Evolutionary conservation across 2,888 invertebrate genomes (phyloP).

Genomic region (Carabus problematicus): DNA sequence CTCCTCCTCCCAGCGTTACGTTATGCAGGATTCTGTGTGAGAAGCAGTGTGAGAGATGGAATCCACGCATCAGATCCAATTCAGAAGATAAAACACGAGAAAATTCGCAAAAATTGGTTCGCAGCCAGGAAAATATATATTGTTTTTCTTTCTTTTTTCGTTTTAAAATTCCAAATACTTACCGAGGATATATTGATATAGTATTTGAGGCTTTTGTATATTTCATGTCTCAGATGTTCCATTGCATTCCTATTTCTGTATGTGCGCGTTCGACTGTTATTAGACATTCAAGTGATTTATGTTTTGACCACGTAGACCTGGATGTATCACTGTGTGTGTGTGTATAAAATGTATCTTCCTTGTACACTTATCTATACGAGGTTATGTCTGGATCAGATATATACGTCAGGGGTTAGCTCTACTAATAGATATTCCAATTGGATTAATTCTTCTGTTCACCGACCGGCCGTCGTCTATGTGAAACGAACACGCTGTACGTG

Average conservation of each 20-base stretch:
- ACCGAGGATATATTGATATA: constrained; percentile 41
- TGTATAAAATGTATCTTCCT: not conserved
- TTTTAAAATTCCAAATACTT: constrained; percentile 42
- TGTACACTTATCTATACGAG: not conserved
- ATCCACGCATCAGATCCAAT: constrained; percentile 54
- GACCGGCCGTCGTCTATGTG: constrained; percentile 1
- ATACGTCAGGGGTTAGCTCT: not conserved
- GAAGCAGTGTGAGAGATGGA: constrained; percentile 54
- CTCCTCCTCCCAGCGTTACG: too few species aligned
- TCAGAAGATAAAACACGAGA: constrained; percentile 57
- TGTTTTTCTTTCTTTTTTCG: constrained; percentile 46
- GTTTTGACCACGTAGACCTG: not conserved
- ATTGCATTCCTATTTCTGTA: constrained; percentile 35
- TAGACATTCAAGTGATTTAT: constrained; percentile 39
- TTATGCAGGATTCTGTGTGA: constrained; percentile 5
- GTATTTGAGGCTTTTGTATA: constrained; percentile 40
- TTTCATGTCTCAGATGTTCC: constrained; percentile 43
- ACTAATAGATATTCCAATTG: constrained; percentile 8
- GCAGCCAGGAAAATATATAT: constrained; percentile 57
- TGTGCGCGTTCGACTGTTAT: constrained; percentile 19
- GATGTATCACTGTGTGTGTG: not conserved
- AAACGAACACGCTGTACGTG: constrained; percentile 10
- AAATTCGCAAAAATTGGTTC: constrained; percentile 58
- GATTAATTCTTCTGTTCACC: constrained; percentile 27
- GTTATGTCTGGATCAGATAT: not conserved